A percentile compares a stretch with the other conserved stretches of the same genome.
phyloP scores from a whole-genome alignment of 2,113 vertebrate species.

The Physeter macrocephalus region DNA sequence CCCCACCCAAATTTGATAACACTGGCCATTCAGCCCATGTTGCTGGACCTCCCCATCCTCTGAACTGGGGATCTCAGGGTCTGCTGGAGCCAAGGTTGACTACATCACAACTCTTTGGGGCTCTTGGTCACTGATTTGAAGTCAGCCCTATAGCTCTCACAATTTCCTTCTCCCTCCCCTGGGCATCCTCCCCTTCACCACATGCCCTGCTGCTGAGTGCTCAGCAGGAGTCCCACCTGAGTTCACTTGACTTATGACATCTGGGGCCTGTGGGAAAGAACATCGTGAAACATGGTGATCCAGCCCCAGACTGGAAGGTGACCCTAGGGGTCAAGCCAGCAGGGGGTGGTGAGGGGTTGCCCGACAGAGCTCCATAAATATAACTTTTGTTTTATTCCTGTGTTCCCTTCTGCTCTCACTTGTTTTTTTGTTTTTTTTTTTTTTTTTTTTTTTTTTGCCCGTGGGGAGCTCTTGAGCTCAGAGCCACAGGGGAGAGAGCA shows the following conservation, averaged over 20 bases:
- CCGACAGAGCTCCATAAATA: neutral
- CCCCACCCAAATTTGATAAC: neutral
- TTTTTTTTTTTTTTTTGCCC: neutral
- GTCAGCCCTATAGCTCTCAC: neutral
- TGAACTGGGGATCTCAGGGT: neutral
- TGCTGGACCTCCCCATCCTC: neutral
- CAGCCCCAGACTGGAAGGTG: neutral
- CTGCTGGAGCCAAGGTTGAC: neutral
- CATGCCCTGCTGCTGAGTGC: neutral
- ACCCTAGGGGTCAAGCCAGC: neutral
- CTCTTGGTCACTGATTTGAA: neutral
- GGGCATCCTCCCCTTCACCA: neutral
- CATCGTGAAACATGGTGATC: neutral
- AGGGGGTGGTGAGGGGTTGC: neutral
- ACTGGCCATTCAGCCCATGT: neutral
- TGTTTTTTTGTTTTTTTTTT: neutral
- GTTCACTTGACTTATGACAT: neutral
- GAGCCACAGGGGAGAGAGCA: conserved; percentile 47
- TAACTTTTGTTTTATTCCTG: conserved; percentile 46
- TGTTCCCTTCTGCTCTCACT: conserved; percentile 4
- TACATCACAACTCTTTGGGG: neutral
- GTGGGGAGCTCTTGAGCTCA: conserved; percentile 55
- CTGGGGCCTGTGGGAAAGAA: neutral
- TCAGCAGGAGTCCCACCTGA: neutral
- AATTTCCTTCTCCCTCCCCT: neutral